Conservation (phyloP, 2,888 invertebrate genomes). For the Metopia argyrocephala region DNA sequence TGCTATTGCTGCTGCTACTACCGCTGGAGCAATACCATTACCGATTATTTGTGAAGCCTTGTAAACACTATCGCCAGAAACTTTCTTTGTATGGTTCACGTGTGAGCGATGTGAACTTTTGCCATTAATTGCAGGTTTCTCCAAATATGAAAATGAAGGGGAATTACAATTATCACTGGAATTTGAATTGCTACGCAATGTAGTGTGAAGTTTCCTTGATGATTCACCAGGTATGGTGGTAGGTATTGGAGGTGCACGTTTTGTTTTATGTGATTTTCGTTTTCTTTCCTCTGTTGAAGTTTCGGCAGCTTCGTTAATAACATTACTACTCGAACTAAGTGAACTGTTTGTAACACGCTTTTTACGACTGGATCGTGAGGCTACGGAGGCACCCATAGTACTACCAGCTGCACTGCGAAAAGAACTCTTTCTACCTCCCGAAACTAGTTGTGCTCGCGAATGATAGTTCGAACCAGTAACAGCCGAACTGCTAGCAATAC, state of each 20-base stretch:
- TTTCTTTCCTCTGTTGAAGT: slow-evolving; percentile 80
- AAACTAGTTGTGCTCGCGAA: slow-evolving; percentile 70
- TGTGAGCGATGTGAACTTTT: slow-evolving; percentile 47
- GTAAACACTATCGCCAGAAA: slow-evolving; percentile 60
- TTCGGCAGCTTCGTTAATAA: slow-evolving; percentile 79
- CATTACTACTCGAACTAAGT: slow-evolving; percentile 82
- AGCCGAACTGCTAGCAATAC: slow-evolving; percentile 83
- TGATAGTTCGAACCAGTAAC: slow-evolving; percentile 75
- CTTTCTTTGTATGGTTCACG: slow-evolving; percentile 64
- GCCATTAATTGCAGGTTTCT: slow-evolving; percentile 39
- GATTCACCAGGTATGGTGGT: slow-evolving; percentile 50
- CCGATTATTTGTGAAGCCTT: slow-evolving; percentile 63
- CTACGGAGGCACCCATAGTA: slow-evolving; percentile 40
- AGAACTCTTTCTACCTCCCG: slow-evolving; percentile 74
- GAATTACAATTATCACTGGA: slow-evolving; percentile 32
- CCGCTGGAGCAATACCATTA: slow-evolving; percentile 52
- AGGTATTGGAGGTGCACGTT: slow-evolving; percentile 81
- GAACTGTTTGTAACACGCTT: slow-evolving; percentile 85
- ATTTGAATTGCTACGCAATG: slow-evolving; percentile 36
- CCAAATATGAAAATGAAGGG: slow-evolving; percentile 27
- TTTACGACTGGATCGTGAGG: slow-evolving; percentile 85
- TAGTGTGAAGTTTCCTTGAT: slow-evolving; percentile 33
- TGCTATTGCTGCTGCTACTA: slow-evolving; percentile 54
- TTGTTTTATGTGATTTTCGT: slow-evolving; percentile 81
- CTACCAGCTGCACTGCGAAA: slow-evolving; percentile 73